These are phyloP conservation scores for Gracilinanus agilis DNA, from an alignment of 2,113 vertebrate genomes.

Conservation along the genomic window DNA sequence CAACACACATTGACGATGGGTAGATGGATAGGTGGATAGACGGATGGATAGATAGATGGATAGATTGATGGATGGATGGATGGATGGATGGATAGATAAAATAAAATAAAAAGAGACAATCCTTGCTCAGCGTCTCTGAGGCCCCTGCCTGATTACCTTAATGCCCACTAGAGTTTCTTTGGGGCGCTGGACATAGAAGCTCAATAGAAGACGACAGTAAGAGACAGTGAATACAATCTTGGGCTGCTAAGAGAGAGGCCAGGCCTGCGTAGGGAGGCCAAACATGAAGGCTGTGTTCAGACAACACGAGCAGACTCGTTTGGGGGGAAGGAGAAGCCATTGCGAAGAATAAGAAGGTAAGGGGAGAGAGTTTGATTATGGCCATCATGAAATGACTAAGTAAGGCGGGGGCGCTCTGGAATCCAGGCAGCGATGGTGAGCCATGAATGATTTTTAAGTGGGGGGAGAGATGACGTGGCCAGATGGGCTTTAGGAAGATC, in stretches of 20 bases:
- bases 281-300: neutral
- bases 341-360: neutral
- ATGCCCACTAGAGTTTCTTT: neutral
- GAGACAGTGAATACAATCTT: neutral
- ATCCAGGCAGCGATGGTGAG: neutral
- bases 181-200: neutral
- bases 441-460: neutral
- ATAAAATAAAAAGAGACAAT: neutral
- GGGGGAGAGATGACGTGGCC: neutral
- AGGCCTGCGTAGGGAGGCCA: neutral
- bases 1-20: too few relatives aligned
- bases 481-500: neutral
- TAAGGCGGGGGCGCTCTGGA: neutral
- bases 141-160: too few relatives aligned
- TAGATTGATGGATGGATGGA: too few relatives aligned
- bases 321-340: neutral
- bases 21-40: too few relatives aligned
- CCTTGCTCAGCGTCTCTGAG: neutral
- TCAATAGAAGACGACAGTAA: neutral
- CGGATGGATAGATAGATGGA: too few relatives aligned
- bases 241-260: neutral
- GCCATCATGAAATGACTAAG: neutral
- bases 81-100: too few relatives aligned
- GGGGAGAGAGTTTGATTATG: neutral
- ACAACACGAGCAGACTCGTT: neutral